Evolutionary conservation across 2,113 vertebrate species (phyloP).

Genomic region (Phyllopteryx taeniolatus): DNA sequence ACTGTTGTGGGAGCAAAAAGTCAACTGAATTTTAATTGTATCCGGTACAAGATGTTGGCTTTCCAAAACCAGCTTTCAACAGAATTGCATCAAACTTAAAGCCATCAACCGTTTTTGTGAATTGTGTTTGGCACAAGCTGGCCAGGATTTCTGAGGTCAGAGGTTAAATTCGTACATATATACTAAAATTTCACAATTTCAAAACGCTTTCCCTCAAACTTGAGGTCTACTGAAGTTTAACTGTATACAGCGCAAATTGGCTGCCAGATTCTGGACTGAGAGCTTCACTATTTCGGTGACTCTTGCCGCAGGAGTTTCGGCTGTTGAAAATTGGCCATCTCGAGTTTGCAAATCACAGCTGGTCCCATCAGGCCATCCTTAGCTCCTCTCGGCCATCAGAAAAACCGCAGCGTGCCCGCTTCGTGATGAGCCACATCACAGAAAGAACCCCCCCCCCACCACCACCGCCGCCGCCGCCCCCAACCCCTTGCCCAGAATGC

Average conservation of each 20-base stretch:
- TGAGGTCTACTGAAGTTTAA: not conserved
- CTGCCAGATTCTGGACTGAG: not conserved
- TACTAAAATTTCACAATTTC: not conserved
- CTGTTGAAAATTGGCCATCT: conserved; percentile 1
- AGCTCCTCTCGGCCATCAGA: conserved; percentile 30
- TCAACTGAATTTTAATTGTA: not conserved
- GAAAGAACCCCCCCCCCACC: conserved; percentile 7
- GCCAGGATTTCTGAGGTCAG: not conserved
- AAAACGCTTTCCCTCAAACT: not conserved
- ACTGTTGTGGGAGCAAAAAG: not conserved
- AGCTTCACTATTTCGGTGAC: not conserved
- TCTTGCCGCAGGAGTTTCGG: not conserved
- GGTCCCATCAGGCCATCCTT: conserved; percentile 11
- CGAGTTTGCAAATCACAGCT: not conserved
- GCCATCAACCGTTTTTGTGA: not conserved
- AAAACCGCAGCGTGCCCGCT: conserved; percentile 43
- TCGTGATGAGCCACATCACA: conserved; percentile 47
- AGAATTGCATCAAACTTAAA: not conserved
- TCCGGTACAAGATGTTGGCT: not conserved
- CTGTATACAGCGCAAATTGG: not conserved
- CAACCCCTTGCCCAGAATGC: conserved; percentile 38
- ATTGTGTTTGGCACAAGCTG: not conserved
- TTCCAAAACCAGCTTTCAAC: not conserved
- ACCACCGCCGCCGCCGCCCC: conserved; percentile 16
- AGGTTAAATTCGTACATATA: not conserved